A percentile compares a stretch with the other conserved stretches of the same genome.
phyloP scores from a whole-genome alignment of 2,888 invertebrate species.

The Graphium colonna region DNA sequence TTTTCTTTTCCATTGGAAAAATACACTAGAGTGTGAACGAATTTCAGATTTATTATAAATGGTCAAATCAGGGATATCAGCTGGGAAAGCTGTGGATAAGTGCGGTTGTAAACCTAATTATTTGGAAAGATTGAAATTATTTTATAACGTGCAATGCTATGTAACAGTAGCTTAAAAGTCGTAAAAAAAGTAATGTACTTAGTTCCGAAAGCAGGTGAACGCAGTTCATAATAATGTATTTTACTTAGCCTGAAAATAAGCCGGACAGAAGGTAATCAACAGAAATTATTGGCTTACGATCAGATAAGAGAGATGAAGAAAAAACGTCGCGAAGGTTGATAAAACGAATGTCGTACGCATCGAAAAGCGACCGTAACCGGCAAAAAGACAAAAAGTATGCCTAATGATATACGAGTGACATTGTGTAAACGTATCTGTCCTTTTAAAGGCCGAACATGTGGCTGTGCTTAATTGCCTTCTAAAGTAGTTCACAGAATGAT shows the following conservation, averaged over 20 bases:
- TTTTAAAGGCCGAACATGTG: constrained; percentile 18
- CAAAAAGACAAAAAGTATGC: constrained; percentile 15
- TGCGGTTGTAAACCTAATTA: too few relatives aligned
- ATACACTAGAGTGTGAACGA: too few relatives aligned
- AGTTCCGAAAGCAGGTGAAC: not conserved
- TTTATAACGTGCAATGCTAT: too few relatives aligned
- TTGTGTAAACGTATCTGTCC: constrained; percentile 18
- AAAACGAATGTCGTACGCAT: constrained; percentile 5
- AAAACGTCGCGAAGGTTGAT: constrained; percentile 15
- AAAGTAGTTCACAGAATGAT: constrained; percentile 28
- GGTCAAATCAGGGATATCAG: too few relatives aligned
- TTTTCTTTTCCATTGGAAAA: too few relatives aligned
- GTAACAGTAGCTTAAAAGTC: too few relatives aligned
- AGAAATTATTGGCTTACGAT: constrained; percentile 1
- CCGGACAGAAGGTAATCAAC: not conserved
- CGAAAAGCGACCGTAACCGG: not conserved
- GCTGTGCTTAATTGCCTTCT: constrained; percentile 24
- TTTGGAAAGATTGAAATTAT: too few relatives aligned
- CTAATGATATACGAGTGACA: constrained; percentile 23
- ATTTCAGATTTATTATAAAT: too few relatives aligned
- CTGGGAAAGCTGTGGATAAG: too few relatives aligned
- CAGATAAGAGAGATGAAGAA: not conserved
- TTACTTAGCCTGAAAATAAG: not conserved
- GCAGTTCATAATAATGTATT: constrained; percentile 9
- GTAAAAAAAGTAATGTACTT: too few relatives aligned